Conservation (phyloP, 2,797 vertebrate genomes). For the Lithobates sylvaticus region DNA sequence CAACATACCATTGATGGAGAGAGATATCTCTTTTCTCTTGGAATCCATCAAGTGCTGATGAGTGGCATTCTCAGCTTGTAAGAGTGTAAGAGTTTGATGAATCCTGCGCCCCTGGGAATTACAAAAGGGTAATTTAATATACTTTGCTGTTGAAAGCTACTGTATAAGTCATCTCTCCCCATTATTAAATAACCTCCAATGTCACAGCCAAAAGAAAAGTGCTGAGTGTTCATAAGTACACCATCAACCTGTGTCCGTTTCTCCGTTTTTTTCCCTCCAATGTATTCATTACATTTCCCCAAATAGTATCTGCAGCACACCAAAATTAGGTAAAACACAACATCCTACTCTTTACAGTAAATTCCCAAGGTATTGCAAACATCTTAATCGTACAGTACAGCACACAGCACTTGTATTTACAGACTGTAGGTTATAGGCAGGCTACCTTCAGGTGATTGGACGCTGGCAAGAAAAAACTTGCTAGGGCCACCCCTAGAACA, state of each 20-base stretch:
- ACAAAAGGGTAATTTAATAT: slow-evolving; percentile 27
- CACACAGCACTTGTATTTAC: no score
- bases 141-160: slow-evolving; percentile 15
- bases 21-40: not conserved
- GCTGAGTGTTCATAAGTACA: not conserved
- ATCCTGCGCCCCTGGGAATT: not conserved
- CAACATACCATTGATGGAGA: slow-evolving; percentile 23
- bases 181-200: slow-evolving; percentile 2
- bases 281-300: not conserved
- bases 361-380: not conserved
- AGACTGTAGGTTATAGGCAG: no score
- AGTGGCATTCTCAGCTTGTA: not conserved
- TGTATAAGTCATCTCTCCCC: not conserved
- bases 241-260: not conserved
- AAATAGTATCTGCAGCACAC: not conserved
- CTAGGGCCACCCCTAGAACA: no score
- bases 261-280: not conserved
- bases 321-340: not conserved
- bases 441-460: no score
- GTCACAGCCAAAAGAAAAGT: not conserved
- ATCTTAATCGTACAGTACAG: no score
- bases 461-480: no score
- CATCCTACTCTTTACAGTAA: not conserved
- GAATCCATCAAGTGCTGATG: slow-evolving; percentile 28
- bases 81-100: not conserved